Base-by-base conservation (phyloP, 2,888 invertebrate species). In the Sarcophaga carnaria region DNA sequence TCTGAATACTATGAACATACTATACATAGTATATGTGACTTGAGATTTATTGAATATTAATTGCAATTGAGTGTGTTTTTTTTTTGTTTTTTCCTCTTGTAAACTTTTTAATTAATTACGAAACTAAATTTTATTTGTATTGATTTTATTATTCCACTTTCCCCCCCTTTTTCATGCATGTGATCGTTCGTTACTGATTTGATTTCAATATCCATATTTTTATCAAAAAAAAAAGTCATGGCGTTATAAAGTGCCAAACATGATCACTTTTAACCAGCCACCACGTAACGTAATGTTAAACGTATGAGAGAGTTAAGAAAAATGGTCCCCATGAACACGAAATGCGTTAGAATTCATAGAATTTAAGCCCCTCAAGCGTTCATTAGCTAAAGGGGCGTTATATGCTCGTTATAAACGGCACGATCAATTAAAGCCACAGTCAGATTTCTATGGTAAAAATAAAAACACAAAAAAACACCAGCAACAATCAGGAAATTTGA, bases 331-430 rank as follows among this genome's bases (percentile, higher is more conserved):
- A 63, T 75, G 74, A 74, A 72, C 72, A 83, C 83, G 80, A 82
- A 70, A 79, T 82, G 85, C 81, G 77, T 88, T 83, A 83, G 83
- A 79, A 83, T 71, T 85, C 69, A 72, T 66, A 83, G 80, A 83
- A 85, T 80, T 85, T 78, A 54, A 54, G 84, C 91, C 10, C 91
- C 90, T 89, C 89, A 89, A 91, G 92, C 91, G 90, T 92, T 92
- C 91, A 92, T 92, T 92, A 92, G 91, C 92, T 92, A 90, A 90
- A 90, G 91, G 92, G 91, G 91, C 91, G 91, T 91, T 89, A 88
- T 87, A 82, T 85, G 84, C 88, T 88, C 87, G 86, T 88, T 88
- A 88, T 89, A 87, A 91, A 90, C 90, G 84, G 88, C 89, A 84
- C 86, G 89, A 88, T 89, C 88, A 88, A 89, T 89, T 88, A 89